Percentiles rank a stretch among this genome's conserved stretches.
phyloP scores from a whole-genome alignment of 2,888 invertebrate genomes.

The Sturmia bella region DNA sequence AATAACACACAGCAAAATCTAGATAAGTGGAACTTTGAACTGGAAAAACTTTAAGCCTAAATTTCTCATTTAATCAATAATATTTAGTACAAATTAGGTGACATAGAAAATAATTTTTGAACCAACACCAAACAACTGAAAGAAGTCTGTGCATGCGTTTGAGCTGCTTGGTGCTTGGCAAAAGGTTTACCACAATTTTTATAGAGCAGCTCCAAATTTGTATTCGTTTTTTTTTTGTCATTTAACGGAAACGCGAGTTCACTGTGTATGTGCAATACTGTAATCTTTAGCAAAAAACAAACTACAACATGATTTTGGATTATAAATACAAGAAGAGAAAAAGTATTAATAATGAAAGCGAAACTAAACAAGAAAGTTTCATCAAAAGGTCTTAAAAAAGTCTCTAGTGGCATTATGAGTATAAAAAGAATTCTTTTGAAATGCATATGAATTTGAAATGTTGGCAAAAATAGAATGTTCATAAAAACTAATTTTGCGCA shows the following conservation, averaged over 20 bases:
- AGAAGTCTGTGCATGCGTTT: too few relatives aligned
- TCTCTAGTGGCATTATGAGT: slow-evolving; percentile 30
- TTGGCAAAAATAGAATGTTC: slow-evolving; percentile 8
- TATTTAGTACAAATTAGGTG: too few relatives aligned
- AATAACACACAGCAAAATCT: background rate
- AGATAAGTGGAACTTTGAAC: too few relatives aligned
- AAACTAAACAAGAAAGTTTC: slow-evolving; percentile 14
- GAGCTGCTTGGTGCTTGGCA: too few relatives aligned
- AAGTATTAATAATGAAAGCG: slow-evolving; percentile 5
- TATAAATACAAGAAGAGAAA: background rate
- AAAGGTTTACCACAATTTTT: too few relatives aligned
- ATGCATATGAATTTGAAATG: slow-evolving; percentile 12
- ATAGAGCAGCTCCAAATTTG: too few relatives aligned
- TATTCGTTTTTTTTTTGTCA: too few relatives aligned
- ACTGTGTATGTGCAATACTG: background rate
- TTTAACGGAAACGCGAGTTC: too few relatives aligned
- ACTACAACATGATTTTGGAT: slow-evolving; percentile 2
- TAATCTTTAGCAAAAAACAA: slow-evolving; percentile 8
- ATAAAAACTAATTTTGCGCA: slow-evolving; percentile 1
- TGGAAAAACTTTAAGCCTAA: too few relatives aligned
- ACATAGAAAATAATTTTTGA: too few relatives aligned
- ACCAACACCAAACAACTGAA: too few relatives aligned
- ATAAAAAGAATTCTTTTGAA: slow-evolving; percentile 13
- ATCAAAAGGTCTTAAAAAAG: slow-evolving; percentile 17
- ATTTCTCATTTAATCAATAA: too few relatives aligned